These are phyloP conservation scores for Trachelus tabidus DNA, from an alignment of 2,888 invertebrate species.

Conservation along the genomic window DNA sequence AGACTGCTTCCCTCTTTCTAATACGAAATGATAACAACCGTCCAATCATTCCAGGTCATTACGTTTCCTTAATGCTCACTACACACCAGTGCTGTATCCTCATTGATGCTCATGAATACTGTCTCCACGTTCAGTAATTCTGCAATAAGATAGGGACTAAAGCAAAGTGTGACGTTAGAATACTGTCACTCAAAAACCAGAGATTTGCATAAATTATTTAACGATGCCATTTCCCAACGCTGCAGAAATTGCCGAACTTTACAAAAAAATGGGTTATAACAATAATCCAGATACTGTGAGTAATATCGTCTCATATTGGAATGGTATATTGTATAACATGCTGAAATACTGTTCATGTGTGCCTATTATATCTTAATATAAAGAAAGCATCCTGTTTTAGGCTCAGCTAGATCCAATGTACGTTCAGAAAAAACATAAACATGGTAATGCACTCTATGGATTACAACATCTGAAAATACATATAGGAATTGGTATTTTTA, in stretches of 20 bases:
- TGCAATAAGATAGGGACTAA: constrained; percentile 9
- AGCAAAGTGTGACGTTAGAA: constrained; percentile 2
- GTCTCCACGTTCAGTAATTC: not conserved
- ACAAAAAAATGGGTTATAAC: constrained; percentile 28
- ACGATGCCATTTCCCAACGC: constrained; percentile 25
- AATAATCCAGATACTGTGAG: constrained; percentile 2
- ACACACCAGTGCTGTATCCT: not conserved
- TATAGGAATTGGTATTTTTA: constrained; percentile 28
- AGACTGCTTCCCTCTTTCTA: not conserved
- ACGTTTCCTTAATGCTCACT: not conserved
- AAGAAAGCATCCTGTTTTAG: constrained; percentile 2
- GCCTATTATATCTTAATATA: not conserved
- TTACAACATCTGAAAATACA: constrained; percentile 11
- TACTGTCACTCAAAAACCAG: not conserved
- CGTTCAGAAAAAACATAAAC: not conserved
- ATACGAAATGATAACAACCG: not conserved
- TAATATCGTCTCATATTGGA: not conserved
- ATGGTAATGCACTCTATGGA: not conserved
- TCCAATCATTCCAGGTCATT: not conserved
- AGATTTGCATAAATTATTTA: constrained; percentile 6
- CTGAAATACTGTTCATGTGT: constrained; percentile 9
- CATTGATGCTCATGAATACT: not conserved
- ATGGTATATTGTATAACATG: not conserved
- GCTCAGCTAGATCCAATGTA: not conserved
- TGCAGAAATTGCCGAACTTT: constrained; percentile 25